phyloP scores from a whole-genome alignment of 2,888 invertebrate genomes.

The Carpatolechia fugitivella region DNA sequence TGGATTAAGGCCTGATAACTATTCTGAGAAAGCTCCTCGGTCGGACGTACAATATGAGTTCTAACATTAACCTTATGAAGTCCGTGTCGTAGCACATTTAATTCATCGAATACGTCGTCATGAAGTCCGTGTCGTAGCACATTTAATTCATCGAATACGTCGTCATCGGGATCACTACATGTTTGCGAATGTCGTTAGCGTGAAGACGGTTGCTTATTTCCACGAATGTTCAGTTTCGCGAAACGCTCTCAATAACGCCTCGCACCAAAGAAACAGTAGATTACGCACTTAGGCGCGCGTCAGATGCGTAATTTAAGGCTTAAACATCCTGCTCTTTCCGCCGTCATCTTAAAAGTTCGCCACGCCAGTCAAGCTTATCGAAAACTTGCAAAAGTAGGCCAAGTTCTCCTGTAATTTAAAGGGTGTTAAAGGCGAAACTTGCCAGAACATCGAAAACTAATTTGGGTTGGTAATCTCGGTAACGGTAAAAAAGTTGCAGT shows the following conservation, averaged over 20 bases:
- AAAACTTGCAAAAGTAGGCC: slow-evolving; percentile 5
- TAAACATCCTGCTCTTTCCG: slow-evolving; percentile 26
- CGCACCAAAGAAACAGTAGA: slow-evolving; percentile 20
- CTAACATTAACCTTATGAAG: too few species aligned
- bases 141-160: too few species aligned
- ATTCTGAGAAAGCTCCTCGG: too few species aligned
- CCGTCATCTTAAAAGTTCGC: slow-evolving; percentile 20
- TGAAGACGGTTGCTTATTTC: too few species aligned
- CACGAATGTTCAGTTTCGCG: too few species aligned
- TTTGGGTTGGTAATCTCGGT: background rate
- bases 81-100: too few species aligned
- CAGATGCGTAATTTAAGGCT: slow-evolving; percentile 29
- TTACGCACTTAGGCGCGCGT: slow-evolving; percentile 23
- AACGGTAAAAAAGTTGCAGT: background rate
- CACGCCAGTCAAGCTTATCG: slow-evolving; percentile 10
- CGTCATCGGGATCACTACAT: too few species aligned
- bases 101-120: too few species aligned
- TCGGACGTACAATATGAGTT: too few species aligned
- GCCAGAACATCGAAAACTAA: background rate
- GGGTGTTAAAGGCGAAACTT: background rate
- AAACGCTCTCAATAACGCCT: slow-evolving; percentile 12
- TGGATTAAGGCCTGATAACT: too few species aligned
- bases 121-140: too few species aligned
- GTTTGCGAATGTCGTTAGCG: too few species aligned
- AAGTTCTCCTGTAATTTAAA: background rate